Conservation (phyloP, 2,888 invertebrate genomes). For the Hypomecis atomaria region DNA sequence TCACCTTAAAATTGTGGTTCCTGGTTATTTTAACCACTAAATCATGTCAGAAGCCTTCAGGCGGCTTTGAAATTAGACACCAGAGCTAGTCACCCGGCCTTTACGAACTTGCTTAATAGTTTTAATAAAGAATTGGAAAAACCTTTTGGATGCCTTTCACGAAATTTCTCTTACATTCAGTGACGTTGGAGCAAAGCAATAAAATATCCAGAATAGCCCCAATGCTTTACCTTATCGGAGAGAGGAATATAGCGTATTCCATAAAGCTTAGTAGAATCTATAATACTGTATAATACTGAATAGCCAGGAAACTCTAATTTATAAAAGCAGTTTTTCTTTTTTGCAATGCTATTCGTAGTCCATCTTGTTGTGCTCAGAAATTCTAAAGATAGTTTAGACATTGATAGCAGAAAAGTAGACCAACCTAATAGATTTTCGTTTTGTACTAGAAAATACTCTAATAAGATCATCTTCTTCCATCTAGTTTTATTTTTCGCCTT, state of each 20-base stretch:
- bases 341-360: not conserved
- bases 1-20: too few relatives aligned
- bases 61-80: too few relatives aligned
- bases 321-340: not conserved
- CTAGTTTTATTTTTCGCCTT: too few relatives aligned
- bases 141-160: not conserved
- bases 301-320: conserved; percentile 26
- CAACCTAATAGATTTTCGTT: too few relatives aligned
- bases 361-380: not conserved
- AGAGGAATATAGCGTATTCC: conserved; percentile 30
- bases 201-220: conserved; percentile 23
- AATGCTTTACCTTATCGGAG: conserved; percentile 32
- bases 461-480: too few relatives aligned
- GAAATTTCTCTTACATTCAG: conserved; percentile 9
- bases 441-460: too few relatives aligned
- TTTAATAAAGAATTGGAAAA: not conserved
- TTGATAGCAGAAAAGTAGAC: too few relatives aligned
- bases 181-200: conserved; percentile 6
- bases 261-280: conserved; percentile 37
- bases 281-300: conserved; percentile 25
- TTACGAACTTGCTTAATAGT: too few relatives aligned
- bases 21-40: too few relatives aligned
- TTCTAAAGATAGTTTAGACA: too few relatives aligned
- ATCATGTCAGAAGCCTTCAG: too few relatives aligned
- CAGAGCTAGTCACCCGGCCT: too few relatives aligned